Percentiles rank a stretch among this genome's conserved stretches.
Conservation (phyloP, 2,113 vertebrate genomes). For the Penelope pileata region DNA sequence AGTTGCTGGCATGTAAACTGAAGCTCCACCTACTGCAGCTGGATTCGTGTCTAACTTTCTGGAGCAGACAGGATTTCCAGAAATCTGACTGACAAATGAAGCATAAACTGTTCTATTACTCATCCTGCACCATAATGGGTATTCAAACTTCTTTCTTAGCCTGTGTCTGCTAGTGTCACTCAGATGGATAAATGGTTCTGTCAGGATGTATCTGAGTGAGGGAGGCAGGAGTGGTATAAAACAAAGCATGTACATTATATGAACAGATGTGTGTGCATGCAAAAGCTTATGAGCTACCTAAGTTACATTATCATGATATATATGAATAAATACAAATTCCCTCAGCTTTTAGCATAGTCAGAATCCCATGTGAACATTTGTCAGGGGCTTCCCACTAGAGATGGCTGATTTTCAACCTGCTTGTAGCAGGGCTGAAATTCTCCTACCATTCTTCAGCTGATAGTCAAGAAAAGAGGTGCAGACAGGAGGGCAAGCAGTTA, state of each 20-base stretch:
- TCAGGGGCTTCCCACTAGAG: neutral
- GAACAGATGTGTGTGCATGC: neutral
- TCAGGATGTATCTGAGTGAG: neutral
- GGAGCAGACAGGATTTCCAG: conserved; percentile 9
- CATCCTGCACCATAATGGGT: neutral
- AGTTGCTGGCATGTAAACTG: neutral
- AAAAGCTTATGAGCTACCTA: neutral
- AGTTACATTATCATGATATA: neutral
- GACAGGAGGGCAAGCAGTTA: neutral
- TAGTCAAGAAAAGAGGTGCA: neutral
- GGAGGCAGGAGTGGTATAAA: neutral
- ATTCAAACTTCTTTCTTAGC: neutral
- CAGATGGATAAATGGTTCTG: neutral
- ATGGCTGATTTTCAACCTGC: neutral
- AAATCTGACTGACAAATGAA: conserved; percentile 29
- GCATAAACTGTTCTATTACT: conserved; percentile 6
- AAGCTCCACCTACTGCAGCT: conserved; percentile 40
- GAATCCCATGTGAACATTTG: neutral
- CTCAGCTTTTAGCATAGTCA: neutral
- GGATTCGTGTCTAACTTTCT: conserved; percentile 15
- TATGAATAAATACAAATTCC: neutral
- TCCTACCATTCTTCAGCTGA: neutral
- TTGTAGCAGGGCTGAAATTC: neutral
- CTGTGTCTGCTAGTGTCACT: neutral
- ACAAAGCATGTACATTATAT: neutral